Evolutionary conservation across 2,888 invertebrate genomes (phyloP).

Genomic region (Ligdia adustata): DNA sequence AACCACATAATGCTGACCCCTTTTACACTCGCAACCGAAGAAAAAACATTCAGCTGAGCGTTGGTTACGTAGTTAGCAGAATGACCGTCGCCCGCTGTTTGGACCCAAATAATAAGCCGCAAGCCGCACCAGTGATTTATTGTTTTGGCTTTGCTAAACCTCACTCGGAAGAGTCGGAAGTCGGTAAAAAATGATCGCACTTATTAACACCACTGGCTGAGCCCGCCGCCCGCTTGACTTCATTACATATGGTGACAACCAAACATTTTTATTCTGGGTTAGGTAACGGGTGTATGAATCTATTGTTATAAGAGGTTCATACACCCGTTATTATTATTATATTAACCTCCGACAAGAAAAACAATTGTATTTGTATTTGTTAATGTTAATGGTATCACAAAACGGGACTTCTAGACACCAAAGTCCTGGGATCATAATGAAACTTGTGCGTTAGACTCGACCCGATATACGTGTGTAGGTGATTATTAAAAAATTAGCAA

Average conservation of each 20-base stretch:
- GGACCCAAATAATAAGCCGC: constrained; percentile 77
- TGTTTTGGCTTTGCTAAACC: constrained; percentile 78
- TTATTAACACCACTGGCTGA: constrained; percentile 73
- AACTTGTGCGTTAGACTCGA: too few relatives aligned
- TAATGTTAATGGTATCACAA: too few relatives aligned
- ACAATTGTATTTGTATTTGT: too few relatives aligned
- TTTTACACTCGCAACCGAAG: constrained; percentile 49
- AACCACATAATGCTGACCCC: constrained; percentile 52
- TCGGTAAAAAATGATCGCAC: constrained; percentile 79
- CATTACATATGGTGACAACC: constrained; percentile 59
- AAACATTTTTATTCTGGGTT: constrained; percentile 49
- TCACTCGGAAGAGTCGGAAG: constrained; percentile 75
- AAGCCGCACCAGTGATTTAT: constrained; percentile 74
- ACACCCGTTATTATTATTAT: too few relatives aligned
- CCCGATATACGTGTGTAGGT: too few relatives aligned
- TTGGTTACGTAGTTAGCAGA: constrained; percentile 72
- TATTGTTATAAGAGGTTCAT: too few relatives aligned
- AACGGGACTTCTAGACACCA: too few relatives aligned
- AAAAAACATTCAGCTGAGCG: constrained; percentile 68
- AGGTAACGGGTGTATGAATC: too few relatives aligned
- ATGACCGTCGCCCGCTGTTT: constrained; percentile 62
- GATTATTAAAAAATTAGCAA: too few relatives aligned
- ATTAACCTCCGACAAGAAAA: too few relatives aligned
- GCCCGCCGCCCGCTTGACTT: constrained; percentile 54
- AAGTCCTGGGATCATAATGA: too few relatives aligned